Conservation (phyloP, 1,140 invertebrate genomes). For the Dryas iulia region DNA sequence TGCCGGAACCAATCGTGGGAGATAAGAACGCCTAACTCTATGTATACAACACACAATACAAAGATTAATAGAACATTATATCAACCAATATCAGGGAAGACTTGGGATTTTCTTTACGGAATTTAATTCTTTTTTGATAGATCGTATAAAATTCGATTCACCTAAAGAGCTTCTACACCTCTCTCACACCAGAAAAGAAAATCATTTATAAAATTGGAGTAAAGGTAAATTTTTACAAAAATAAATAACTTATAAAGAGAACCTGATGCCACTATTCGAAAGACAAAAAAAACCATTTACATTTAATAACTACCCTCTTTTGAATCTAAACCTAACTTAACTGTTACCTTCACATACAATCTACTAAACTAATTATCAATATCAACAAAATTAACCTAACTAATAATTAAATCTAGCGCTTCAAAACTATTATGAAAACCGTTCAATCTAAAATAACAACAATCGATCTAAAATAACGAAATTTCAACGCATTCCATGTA, state of each 20-base stretch:
- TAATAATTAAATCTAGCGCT: too few species aligned
- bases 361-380: neutral
- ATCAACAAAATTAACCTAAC: neutral
- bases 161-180: too few species aligned
- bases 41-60: neutral
- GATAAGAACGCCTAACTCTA: constrained; percentile 9
- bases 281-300: neutral
- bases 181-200: too few species aligned
- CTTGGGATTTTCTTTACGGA: too few species aligned
- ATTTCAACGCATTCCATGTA: neutral
- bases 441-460: too few species aligned
- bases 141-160: too few species aligned
- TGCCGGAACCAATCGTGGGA: constrained; percentile 23
- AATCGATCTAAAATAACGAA: neutral
- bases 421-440: neutral
- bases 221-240: too few species aligned
- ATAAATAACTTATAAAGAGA: too few species aligned
- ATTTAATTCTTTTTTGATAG: too few species aligned
- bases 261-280: too few species aligned
- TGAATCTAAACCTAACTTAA: too few species aligned
- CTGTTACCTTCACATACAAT: neutral
- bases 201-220: too few species aligned
- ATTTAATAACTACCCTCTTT: neutral
- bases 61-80: neutral
- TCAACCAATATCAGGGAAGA: neutral